Evolutionary conservation across 2,113 vertebrate species (phyloP), one percentile per base, ranked within the genome.

Genomic region (Phainopepla nitens): DNA sequence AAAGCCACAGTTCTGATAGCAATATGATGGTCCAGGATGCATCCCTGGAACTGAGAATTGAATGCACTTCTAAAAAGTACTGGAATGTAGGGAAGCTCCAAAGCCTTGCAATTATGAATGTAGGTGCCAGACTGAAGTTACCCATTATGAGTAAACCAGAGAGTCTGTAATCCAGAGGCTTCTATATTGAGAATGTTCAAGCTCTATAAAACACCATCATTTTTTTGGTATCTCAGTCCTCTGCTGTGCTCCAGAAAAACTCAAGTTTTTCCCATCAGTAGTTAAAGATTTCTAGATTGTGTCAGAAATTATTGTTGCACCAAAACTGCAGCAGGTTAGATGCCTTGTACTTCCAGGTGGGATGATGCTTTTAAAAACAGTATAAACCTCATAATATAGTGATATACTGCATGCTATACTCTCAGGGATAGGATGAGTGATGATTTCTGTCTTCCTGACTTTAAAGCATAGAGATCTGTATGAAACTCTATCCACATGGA

Each of bases 351-450:
- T 65, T 75, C 20, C 11, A 36, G 11, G 9, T 49, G 19, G 13
- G 7, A 82, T 62, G 29, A 28, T 62, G 47, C 27, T 82, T 77
- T 90, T 47, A 47, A 69, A 89, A 90, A 7, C 21, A 77, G 5
- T 13, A 7, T 61, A 65, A 61, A 13, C 41, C 51, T 61, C 5
- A 36, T 47, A 77, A 35, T 27, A 8, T 25, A 20, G 27, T 33
- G 24, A 75, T 2, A 2, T 6, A 19, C 31, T 4, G 0, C 50
- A 36, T n/a, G 27, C 27, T 64, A 0, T 41, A 23, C 11, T 50
- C 15, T 17, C 68, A 54, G 45, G 44, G 27, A 44, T 16, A 44
- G 31, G 9, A 13, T 42, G 20, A 41, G 44, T 81, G 42, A 41
- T 41, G 28, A 29, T 50, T 91, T 87, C n/a, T 69, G 22, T 68